A percentile compares a stretch with the other conserved stretches of the same genome.
phyloP scores from a whole-genome alignment of 2,113 vertebrate genomes.

The Sminthopsis crassicaudata region DNA sequence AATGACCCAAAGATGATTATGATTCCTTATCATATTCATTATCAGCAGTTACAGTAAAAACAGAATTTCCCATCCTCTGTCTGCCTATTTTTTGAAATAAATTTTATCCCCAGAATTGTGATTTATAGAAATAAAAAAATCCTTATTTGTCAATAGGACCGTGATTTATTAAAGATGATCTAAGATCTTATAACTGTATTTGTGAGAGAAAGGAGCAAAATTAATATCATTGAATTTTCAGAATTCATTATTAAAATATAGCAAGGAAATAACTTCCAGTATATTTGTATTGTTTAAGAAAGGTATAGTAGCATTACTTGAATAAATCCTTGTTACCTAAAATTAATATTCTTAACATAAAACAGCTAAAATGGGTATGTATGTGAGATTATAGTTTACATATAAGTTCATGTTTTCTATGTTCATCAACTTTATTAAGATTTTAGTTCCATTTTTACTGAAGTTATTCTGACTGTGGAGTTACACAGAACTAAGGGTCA shows the following conservation, averaged over 20 bases:
- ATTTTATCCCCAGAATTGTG: neutral
- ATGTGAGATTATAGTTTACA: neutral
- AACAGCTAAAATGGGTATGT: neutral
- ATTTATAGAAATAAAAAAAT: slow-evolving; percentile 15
- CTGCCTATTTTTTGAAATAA: slow-evolving; percentile 36
- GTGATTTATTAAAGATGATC: neutral
- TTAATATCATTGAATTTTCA: slow-evolving; percentile 40
- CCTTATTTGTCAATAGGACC: neutral
- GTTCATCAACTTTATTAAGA: neutral
- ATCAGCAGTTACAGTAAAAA: neutral
- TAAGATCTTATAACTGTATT: slow-evolving; percentile 21
- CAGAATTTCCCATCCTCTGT: neutral
- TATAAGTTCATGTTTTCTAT: neutral
- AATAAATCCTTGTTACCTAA: neutral
- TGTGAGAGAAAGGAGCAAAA: neutral
- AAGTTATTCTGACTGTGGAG: neutral
- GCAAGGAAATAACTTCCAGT: neutral
- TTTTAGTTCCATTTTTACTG: neutral
- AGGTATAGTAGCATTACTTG: slow-evolving; percentile 3
- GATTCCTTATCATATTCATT: neutral
- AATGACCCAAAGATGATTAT: neutral
- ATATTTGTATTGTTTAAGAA: slow-evolving; percentile 3
- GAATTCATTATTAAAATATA: slow-evolving; percentile 11
- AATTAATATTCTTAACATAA: slow-evolving; percentile 24
- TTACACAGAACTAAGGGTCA: neutral